Base-by-base conservation (phyloP, 1,140 invertebrate species). In the Helicoverpa zea region DNA sequence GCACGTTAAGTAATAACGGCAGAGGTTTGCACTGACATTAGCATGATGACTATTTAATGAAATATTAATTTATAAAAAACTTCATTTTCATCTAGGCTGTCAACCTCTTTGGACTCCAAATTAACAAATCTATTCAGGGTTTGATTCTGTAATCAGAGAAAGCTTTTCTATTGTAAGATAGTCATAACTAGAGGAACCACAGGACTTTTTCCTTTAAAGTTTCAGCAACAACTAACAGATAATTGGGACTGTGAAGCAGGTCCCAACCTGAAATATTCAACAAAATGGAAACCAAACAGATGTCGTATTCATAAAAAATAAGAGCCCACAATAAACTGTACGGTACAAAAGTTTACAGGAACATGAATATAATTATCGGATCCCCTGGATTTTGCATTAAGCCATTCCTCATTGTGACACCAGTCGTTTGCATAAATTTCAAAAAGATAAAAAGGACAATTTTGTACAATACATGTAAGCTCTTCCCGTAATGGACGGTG, bases 291-390 rank as follows among this genome's bases (percentile, higher is more conserved):
- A 30, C 43, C 18, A 4, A 35, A 51, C 51, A 49, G 18, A 5
- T 49, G 14, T 14, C 11, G n/a, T 59, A 18, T n/a, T 30, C 14
- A 58, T 64, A 54, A 66, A 77, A 30, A 18, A 14, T 3, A 63
- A 64, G 54, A 59, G 35, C 61, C 4, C 13, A 64, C 35, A 66
- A 77, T 54, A 61, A 56, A 54, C 61, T 23, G 16, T 61, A 70
- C 49, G n/a, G 14, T 3, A 30, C 29, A 66, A 77, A 66, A 61
- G 49, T 77, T 66, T 66, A 77, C 61, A 52, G 73, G 56, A 49
- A 75, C 73, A 75, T 18, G 75, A 77, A 54, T 77, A 77, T 77
- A 77, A 77, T 64, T 77, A 77, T 77, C 51, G 75, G 61, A 77
- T 77, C 75, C 61, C 49, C 75, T 77, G 75, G 59, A 66, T 77